phyloP scores from a whole-genome alignment of 1,140 invertebrate genomes.

The Argopecten irradians region DNA sequence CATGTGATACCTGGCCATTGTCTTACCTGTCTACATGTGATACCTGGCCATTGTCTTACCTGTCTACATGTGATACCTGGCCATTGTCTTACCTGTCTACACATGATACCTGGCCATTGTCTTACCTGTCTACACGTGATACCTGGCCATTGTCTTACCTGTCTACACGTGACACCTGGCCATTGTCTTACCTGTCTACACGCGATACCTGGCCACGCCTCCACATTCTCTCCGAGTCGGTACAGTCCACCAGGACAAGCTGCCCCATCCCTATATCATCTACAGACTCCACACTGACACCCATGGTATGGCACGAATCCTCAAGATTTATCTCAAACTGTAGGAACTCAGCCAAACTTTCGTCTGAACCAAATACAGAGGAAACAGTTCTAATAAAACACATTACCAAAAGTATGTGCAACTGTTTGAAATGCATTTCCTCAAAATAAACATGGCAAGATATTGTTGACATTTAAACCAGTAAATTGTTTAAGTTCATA shows the following conservation, averaged over 20 bases:
- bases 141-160: too few species aligned
- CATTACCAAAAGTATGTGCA: background rate
- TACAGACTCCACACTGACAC: constrained; percentile 18
- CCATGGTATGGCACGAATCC: constrained; percentile 29
- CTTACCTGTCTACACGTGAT: too few species aligned
- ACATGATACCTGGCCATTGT: too few species aligned
- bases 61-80: too few species aligned
- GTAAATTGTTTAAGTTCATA: background rate
- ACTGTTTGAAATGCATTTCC: background rate
- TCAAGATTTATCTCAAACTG: constrained; percentile 40
- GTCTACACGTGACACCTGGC: too few species aligned
- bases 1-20: too few species aligned
- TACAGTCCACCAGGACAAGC: constrained; percentile 40
- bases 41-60: too few species aligned
- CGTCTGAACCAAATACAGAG: constrained; percentile 33
- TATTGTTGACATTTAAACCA: background rate
- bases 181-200: constrained; percentile 41
- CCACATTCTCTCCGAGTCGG: constrained; percentile 34
- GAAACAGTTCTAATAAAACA: background rate
- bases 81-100: too few species aligned
- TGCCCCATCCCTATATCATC: constrained; percentile 30
- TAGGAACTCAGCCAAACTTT: constrained; percentile 41
- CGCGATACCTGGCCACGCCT: constrained; percentile 44
- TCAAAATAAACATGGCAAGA: background rate
- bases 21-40: too few species aligned